Evolutionary conservation across 2,113 vertebrate genomes (phyloP).

Genomic region (Ciconia boyciana): DNA sequence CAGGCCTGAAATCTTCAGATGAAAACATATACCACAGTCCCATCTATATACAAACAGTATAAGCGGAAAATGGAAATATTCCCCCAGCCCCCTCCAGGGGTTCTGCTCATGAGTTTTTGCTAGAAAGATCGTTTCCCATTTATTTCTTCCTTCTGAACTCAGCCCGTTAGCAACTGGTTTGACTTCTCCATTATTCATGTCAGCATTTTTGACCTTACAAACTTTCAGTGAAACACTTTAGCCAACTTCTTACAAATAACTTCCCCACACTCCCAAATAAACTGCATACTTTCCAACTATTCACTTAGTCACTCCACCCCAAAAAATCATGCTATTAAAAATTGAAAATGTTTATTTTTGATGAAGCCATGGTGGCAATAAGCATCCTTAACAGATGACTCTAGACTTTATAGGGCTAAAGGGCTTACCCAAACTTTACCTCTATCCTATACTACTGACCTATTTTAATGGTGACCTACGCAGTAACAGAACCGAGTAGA

Average conservation of each 20-base stretch:
- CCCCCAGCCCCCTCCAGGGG: not conserved
- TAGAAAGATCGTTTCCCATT: constrained; percentile 4
- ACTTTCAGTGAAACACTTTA: not conserved
- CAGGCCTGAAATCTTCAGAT: not conserved
- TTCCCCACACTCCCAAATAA: not conserved
- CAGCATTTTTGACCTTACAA: not conserved
- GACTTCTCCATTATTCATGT: not conserved
- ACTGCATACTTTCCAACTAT: constrained; percentile 25
- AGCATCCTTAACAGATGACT: not conserved
- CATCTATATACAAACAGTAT: not conserved
- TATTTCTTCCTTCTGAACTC: constrained; percentile 22
- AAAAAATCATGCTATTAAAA: not conserved
- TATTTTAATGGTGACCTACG: not conserved
- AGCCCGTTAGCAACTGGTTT: not conserved
- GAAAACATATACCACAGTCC: not conserved
- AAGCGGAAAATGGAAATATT: constrained; percentile 17
- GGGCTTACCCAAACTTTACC: not conserved
- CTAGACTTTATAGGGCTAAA: not conserved
- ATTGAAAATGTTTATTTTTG: constrained; percentile 28
- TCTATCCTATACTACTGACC: not conserved
- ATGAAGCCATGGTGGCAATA: not conserved
- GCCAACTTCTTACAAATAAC: not conserved
- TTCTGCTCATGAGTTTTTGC: not conserved
- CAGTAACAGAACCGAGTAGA: not conserved
- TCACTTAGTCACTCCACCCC: constrained; percentile 19